Evolutionary conservation across 2,888 invertebrate genomes (phyloP).

Genomic region (Torymus texanus): DNA sequence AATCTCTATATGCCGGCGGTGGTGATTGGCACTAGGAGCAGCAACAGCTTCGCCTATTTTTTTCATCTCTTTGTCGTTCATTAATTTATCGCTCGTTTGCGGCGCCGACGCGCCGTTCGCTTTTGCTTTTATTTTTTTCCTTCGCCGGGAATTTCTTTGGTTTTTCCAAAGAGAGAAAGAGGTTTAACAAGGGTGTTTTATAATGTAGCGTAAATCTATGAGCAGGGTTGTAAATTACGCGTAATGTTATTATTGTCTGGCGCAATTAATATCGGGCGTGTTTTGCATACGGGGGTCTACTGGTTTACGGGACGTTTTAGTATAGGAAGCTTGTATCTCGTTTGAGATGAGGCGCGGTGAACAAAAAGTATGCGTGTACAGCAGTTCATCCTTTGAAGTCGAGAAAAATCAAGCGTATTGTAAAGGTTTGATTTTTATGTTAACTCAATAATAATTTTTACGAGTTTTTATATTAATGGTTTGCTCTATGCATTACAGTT

Average conservation of each 20-base stretch:
- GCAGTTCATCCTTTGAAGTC: no score
- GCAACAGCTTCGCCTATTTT: neutral
- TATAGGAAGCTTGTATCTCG: no score
- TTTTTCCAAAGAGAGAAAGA: no score
- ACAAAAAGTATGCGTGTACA: no score
- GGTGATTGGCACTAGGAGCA: constrained; percentile 50
- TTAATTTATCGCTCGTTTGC: constrained; percentile 51
- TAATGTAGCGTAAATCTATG: constrained; percentile 19
- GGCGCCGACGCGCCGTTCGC: constrained; percentile 3
- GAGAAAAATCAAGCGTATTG: neutral
- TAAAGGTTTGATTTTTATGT: neutral
- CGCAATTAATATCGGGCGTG: constrained; percentile 25
- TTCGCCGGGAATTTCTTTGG: neutral
- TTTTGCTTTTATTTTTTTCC: neutral
- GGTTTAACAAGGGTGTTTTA: constrained; percentile 30
- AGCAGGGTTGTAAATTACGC: constrained; percentile 32
- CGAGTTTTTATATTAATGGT: neutral
- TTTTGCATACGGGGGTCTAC: neutral
- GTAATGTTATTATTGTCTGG: constrained; percentile 32
- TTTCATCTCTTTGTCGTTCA: constrained; percentile 32
- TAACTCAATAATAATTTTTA: neutral
- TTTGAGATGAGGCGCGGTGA: no score
- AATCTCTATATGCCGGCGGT: neutral
- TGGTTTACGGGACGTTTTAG: neutral
- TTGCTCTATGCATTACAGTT: constrained; percentile 36